A percentile compares a stretch with the other conserved stretches of the same genome.
phyloP scores from a whole-genome alignment of 2,888 invertebrate species.

The Meta bourneti region DNA sequence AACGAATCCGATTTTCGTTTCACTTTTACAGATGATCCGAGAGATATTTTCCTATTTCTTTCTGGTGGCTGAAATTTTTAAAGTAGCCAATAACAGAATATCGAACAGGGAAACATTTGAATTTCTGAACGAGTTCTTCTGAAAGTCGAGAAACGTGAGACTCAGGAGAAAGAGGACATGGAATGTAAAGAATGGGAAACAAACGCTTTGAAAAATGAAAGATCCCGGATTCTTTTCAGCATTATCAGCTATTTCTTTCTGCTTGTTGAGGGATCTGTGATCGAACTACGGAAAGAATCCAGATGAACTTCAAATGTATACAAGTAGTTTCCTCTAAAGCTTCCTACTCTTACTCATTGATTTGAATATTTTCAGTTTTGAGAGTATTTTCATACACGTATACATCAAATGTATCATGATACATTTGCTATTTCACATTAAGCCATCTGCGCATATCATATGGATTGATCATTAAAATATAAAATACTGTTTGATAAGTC shows the following conservation, averaged over 20 bases:
- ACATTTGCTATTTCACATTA: no score
- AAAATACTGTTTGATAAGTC: no score
- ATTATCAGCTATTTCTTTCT: constrained; percentile 11
- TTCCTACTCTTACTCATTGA: no score
- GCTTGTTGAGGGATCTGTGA: not conserved
- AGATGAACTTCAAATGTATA: no score
- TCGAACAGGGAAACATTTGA: constrained; percentile 6
- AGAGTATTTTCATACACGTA: no score
- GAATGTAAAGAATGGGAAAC: not conserved
- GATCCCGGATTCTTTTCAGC: not conserved
- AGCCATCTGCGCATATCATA: no score
- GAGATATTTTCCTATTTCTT: not conserved
- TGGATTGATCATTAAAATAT: no score
- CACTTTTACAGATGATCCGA: not conserved
- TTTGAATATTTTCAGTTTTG: no score
- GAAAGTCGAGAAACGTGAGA: constrained; percentile 1
- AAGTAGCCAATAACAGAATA: constrained; percentile 17
- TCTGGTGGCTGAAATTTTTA: not conserved
- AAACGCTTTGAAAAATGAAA: not conserved
- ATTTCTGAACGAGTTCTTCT: constrained; percentile 8
- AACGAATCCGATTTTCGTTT: constrained; percentile 9
- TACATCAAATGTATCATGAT: no score
- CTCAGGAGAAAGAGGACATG: not conserved
- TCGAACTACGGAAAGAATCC: no score
- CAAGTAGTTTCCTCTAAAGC: no score